Conservation (phyloP, 2,113 vertebrate genomes). For the Mus pahari region DNA sequence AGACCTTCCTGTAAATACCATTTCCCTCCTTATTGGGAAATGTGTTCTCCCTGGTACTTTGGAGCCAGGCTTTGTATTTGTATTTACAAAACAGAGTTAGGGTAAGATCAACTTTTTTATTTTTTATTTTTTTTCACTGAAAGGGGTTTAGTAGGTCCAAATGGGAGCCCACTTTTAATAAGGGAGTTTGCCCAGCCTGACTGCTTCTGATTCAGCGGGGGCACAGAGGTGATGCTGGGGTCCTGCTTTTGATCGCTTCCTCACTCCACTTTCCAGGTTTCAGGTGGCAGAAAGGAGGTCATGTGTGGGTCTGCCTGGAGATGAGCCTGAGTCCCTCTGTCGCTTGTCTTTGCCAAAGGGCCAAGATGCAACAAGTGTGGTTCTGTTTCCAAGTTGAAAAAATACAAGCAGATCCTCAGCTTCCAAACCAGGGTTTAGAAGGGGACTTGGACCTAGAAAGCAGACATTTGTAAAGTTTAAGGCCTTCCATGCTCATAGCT, state of each 20-base stretch:
- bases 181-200: slow-evolving; percentile 30
- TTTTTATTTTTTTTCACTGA: slow-evolving; percentile 78
- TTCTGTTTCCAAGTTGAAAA: slow-evolving; percentile 44
- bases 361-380: neutral
- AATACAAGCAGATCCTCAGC: neutral
- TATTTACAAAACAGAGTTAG: slow-evolving; percentile 87
- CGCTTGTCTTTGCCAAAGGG: neutral
- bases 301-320: no score
- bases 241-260: slow-evolving; percentile 36
- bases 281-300: neutral
- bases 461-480: neutral
- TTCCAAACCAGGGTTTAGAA: neutral
- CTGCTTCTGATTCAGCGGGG: slow-evolving; percentile 53
- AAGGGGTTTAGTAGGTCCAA: slow-evolving; percentile 63
- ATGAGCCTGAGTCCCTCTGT: neutral
- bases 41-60: slow-evolving; percentile 85
- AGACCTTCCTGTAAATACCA: slow-evolving; percentile 89
- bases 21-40: slow-evolving; percentile 89
- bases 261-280: neutral
- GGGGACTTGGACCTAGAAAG: neutral
- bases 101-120: slow-evolving; percentile 84
- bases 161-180: slow-evolving; percentile 59
- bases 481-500: neutral
- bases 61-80: slow-evolving; percentile 82
- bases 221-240: slow-evolving; percentile 57